These are phyloP conservation scores for Theretra japonica DNA, from an alignment of 2,888 invertebrate genomes.

Conservation along the genomic window DNA sequence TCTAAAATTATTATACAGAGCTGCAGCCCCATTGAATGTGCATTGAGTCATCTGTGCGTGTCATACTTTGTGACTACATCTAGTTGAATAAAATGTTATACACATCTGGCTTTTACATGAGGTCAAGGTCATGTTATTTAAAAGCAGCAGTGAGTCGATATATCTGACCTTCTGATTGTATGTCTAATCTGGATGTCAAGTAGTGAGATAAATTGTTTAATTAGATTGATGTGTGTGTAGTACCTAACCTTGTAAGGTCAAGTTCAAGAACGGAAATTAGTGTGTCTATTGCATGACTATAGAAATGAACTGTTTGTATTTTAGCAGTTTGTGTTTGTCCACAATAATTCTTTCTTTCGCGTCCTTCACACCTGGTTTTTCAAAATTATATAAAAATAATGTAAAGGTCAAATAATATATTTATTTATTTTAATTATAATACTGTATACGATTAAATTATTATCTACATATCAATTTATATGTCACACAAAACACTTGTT, in stretches of 20 bases:
- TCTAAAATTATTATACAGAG: no score
- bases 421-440: no score
- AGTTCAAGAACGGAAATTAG: not conserved
- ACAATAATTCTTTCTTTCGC: no score
- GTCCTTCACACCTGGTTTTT: no score
- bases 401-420: no score
- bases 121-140: not conserved
- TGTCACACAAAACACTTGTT: no score
- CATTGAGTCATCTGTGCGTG: not conserved
- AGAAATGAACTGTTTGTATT: not conserved
- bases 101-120: not conserved
- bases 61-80: not conserved
- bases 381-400: no score
- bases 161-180: not conserved
- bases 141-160: not conserved
- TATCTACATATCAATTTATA: no score
- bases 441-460: no score
- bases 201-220: not conserved
- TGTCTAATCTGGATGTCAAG: not conserved
- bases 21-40: no score
- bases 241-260: not conserved
- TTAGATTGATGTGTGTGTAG: not conserved
- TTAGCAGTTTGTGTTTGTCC: no score
- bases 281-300: not conserved
- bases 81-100: no score